Percentiles rank a stretch among this genome's conserved stretches.
These are phyloP conservation scores for Beaufortia kweichowensis DNA, from an alignment of 2,113 vertebrate species.

Conservation along the genomic window DNA sequence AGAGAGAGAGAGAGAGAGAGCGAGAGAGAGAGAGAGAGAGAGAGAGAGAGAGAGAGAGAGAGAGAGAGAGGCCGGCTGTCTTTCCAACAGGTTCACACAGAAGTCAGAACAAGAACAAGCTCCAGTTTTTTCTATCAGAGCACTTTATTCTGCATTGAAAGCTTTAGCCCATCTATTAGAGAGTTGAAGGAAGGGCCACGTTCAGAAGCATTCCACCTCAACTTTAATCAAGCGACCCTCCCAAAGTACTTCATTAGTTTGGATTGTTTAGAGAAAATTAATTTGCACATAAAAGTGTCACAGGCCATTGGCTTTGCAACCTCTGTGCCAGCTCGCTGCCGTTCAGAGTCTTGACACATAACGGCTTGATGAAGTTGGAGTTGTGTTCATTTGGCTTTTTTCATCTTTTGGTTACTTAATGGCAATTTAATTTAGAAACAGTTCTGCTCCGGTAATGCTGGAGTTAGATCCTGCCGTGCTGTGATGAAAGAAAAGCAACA, in stretches of 20 bases:
- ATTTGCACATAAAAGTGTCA: slow-evolving; percentile 51
- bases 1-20: slow-evolving; percentile 48
- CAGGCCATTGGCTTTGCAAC: slow-evolving; percentile 40
- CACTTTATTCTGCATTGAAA: slow-evolving; percentile 5
- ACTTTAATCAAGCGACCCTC: slow-evolving; percentile 43
- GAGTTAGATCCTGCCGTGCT: slow-evolving; percentile 52
- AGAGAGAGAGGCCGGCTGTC: slow-evolving; percentile 21
- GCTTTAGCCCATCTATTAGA: background rate
- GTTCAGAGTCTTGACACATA: slow-evolving; percentile 47
- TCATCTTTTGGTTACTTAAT: slow-evolving; percentile 45
- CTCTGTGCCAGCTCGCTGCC: slow-evolving; percentile 10
- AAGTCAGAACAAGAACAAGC: slow-evolving; percentile 30
- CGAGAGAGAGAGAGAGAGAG: slow-evolving; percentile 47
- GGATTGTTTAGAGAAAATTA: slow-evolving; percentile 49
- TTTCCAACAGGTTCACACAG: slow-evolving; percentile 12
- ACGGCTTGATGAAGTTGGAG: slow-evolving; percentile 39
- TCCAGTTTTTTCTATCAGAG: background rate
- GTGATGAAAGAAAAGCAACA: slow-evolving; percentile 55
- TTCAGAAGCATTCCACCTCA: slow-evolving; percentile 24
- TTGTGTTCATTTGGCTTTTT: slow-evolving; percentile 43
- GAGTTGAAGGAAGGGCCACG: background rate
- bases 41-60: slow-evolving; percentile 48
- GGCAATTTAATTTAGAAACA: slow-evolving; percentile 39
- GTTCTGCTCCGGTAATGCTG: slow-evolving; percentile 49
- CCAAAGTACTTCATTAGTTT: slow-evolving; percentile 46